Conservation (phyloP, 1,140 invertebrate species). For the Drosophila nikananu region DNA sequence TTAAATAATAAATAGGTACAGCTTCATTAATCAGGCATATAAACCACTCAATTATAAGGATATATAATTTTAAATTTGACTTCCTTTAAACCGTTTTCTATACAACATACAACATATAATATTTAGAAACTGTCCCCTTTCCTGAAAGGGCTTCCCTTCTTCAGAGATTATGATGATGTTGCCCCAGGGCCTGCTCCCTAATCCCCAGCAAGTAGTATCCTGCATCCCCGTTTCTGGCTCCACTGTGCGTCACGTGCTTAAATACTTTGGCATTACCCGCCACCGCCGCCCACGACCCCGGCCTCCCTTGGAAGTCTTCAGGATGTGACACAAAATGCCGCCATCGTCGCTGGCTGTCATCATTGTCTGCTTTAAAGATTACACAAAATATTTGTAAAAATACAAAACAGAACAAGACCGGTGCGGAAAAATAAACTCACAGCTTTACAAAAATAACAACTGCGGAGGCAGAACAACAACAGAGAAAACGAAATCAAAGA, state of each 20-base stretch:
- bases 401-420: constrained; percentile 77
- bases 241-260: constrained; percentile 80
- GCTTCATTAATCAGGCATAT: no score
- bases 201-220: constrained; percentile 27
- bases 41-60: no score
- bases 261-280: constrained; percentile 67
- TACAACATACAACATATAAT: no score
- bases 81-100: no score
- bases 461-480: constrained; percentile 65
- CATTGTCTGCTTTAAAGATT: constrained; percentile 84
- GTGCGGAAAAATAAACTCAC: constrained; percentile 71
- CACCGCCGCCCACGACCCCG: constrained; percentile 13
- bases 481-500: constrained; percentile 61
- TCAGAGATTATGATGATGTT: constrained; percentile 22
- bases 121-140: neutral
- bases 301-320: constrained; percentile 55
- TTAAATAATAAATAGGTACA: no score
- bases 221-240: constrained; percentile 17
- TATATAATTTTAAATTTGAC: no score
- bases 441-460: constrained; percentile 84
- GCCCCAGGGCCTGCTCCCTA: constrained; percentile 27
- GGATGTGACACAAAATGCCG: constrained; percentile 84
- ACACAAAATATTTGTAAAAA: constrained; percentile 85
- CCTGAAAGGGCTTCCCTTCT: constrained; percentile 22
- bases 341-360: constrained; percentile 80